Percentiles rank a stretch among this genome's conserved stretches.
Conservation (phyloP, 2,888 invertebrate genomes). For the Pocota personata region DNA sequence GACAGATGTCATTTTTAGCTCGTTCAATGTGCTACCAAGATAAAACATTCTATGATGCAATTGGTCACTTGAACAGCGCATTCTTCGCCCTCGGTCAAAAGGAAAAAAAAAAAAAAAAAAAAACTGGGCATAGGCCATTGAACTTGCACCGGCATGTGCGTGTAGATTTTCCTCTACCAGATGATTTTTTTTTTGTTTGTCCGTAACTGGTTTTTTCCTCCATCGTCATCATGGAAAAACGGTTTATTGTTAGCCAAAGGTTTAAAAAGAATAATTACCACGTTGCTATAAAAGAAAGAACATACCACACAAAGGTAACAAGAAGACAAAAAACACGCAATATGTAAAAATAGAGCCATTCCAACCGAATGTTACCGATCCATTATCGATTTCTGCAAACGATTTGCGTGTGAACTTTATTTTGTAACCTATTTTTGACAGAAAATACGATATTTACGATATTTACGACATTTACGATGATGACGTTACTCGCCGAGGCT, state of each 20-base stretch:
- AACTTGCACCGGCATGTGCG: conserved; percentile 30
- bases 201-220: conserved; percentile 13
- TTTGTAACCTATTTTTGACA: conserved; percentile 7
- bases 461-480: conserved; percentile 16
- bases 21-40: conserved; percentile 18
- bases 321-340: conserved; percentile 22
- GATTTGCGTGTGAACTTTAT: conserved; percentile 18
- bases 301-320: background rate
- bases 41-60: conserved; percentile 27
- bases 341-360: conserved; percentile 36
- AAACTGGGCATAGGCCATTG: conserved; percentile 23
- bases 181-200: conserved; percentile 8
- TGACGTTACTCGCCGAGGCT: background rate
- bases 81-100: background rate
- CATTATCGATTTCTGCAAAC: conserved; percentile 35
- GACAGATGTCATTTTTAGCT: conserved; percentile 4
- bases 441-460: background rate
- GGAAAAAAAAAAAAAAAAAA: too few relatives aligned
- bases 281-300: background rate
- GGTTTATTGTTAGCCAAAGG: conserved; percentile 18
- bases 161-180: conserved; percentile 37
- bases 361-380: background rate
- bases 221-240: background rate
- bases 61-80: conserved; percentile 4
- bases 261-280: conserved; percentile 5